Evolutionary conservation across 2,797 vertebrate genomes (phyloP).

Genomic region (Rhinichthys osculus): DNA sequence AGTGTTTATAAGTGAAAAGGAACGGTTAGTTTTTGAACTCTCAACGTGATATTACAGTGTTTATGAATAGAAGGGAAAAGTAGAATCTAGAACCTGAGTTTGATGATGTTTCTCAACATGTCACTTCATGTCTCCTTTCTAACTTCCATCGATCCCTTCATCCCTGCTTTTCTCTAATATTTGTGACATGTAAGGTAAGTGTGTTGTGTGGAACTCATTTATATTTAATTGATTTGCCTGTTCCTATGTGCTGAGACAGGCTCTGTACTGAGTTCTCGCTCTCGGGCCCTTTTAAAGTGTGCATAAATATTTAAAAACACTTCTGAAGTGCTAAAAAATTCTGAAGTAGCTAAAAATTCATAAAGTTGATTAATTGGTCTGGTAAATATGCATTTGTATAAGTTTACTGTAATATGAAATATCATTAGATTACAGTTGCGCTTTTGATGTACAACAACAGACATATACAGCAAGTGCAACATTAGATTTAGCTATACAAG

Average conservation of each 20-base stretch:
- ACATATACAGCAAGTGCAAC: background rate
- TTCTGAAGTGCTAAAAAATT: slow-evolving; percentile 5
- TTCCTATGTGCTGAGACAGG: slow-evolving; percentile 41
- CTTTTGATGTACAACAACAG: background rate
- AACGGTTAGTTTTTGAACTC: background rate
- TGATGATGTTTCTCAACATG: slow-evolving; percentile 12
- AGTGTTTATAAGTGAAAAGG: background rate
- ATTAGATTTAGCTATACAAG: background rate
- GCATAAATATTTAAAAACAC: slow-evolving; percentile 43
- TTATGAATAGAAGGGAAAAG: background rate
- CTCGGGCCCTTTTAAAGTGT: slow-evolving; percentile 17
- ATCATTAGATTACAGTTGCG: background rate
- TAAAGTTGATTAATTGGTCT: slow-evolving; percentile 3
- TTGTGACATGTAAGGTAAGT: slow-evolving; percentile 51
- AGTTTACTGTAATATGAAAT: background rate
- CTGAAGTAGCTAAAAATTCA: background rate
- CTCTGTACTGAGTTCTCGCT: slow-evolving; percentile 32
- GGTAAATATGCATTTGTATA: background rate
- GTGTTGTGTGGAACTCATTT: slow-evolving; percentile 17
- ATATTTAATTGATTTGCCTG: slow-evolving; percentile 45
- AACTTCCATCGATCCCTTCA: slow-evolving; percentile 20
- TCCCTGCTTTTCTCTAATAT: slow-evolving; percentile 20
- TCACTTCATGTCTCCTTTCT: slow-evolving; percentile 6
- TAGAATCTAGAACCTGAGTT: background rate
- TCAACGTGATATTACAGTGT: background rate